phyloP scores from a whole-genome alignment of 2,797 vertebrate species.

The Sebastes steindachneri region DNA sequence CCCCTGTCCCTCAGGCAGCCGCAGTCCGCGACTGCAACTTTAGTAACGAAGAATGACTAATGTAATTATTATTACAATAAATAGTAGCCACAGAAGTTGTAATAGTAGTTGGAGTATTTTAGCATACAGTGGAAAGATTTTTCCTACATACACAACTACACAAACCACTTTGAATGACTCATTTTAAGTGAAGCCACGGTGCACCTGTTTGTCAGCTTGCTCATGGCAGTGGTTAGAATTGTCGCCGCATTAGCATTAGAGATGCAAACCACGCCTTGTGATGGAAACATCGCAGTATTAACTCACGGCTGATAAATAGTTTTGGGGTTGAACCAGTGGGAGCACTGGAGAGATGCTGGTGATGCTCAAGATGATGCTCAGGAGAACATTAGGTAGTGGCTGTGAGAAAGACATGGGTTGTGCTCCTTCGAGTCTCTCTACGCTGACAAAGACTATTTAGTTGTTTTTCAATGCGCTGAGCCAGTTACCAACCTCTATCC shows the following conservation, averaged over 20 bases:
- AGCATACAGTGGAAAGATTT: not conserved
- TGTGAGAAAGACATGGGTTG: not conserved
- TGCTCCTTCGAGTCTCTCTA: not conserved
- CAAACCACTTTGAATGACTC: not conserved
- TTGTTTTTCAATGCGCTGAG: not conserved
- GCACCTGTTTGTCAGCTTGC: not conserved
- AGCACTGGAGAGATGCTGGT: not conserved
- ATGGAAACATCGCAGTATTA: not conserved
- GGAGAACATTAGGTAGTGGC: not conserved
- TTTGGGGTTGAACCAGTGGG: not conserved
- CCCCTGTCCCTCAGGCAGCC: too few species aligned
- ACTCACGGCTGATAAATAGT: not conserved
- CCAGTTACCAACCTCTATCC: conserved; percentile 92
- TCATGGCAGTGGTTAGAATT: not conserved
- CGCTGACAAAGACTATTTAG: not conserved
- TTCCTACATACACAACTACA: not conserved
- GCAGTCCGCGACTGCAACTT: not conserved
- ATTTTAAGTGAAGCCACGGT: not conserved
- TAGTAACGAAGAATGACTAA: not conserved
- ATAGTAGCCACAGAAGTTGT: not conserved
- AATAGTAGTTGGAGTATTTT: not conserved
- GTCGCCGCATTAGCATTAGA: not conserved
- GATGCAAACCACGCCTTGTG: not conserved
- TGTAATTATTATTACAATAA: not conserved
- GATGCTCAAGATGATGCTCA: not conserved